phyloP scores from a whole-genome alignment of 2,797 vertebrate genomes.

The Pelochelys cantorii region DNA sequence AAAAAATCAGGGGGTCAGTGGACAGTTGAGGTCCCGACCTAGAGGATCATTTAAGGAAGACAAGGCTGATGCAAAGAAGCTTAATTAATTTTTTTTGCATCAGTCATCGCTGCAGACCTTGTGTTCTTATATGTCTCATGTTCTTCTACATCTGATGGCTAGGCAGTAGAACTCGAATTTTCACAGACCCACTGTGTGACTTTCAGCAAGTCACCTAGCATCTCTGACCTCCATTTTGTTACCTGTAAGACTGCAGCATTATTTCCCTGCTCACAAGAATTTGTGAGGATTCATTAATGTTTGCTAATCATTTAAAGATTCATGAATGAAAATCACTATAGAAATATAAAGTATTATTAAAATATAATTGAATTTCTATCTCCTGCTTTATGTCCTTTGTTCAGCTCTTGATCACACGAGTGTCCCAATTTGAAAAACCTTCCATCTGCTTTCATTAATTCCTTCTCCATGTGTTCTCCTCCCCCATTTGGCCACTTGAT shows the following conservation, averaged over 20 bases:
- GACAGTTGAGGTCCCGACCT: not conserved
- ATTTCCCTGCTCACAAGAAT: not conserved
- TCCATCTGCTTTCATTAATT: not conserved
- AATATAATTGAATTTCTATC: not conserved
- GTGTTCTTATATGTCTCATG: not conserved
- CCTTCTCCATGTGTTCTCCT: not conserved
- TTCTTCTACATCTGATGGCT: not conserved
- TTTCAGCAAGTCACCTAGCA: not conserved
- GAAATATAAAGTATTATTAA: rapidly evolving
- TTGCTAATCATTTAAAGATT: not conserved
- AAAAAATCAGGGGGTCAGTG: not conserved
- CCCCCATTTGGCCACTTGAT: not conserved
- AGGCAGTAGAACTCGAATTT: not conserved
- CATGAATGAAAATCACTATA: not conserved
- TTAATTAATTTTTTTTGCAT: not conserved
- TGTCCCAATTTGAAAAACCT: not conserved
- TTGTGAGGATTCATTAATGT: not conserved
- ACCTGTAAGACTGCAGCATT: not conserved
- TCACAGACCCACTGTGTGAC: not conserved
- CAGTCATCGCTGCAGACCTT: not conserved
- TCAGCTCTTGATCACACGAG: not conserved
- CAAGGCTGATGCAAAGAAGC: not conserved
- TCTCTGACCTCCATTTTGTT: not conserved
- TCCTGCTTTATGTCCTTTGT: not conserved
- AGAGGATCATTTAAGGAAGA: not conserved